A percentile compares a stretch with the other conserved stretches of the same genome.
phyloP scores from a whole-genome alignment of 2,797 vertebrate species.

The Myioborus miniatus region DNA sequence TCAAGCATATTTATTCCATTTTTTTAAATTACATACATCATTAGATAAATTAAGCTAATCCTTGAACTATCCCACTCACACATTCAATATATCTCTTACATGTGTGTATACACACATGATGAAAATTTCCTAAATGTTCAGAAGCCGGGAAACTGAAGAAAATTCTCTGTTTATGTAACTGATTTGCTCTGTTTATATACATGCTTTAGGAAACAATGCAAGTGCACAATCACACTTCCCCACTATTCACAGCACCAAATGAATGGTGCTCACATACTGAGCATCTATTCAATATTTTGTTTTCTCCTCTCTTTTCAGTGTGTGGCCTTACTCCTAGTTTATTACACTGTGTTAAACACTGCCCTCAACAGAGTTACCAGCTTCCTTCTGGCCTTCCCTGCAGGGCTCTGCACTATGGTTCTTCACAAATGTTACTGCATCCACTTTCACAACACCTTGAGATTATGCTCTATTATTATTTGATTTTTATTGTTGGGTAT shows the following conservation, averaged over 20 bases:
- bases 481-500: not conserved
- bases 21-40: not conserved
- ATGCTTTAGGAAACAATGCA: not conserved
- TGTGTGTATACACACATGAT: not conserved
- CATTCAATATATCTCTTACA: not conserved
- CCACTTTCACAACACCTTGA: not conserved
- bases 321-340: constrained; percentile 39
- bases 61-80: not conserved
- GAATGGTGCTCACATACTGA: constrained; percentile 1
- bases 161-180: not conserved
- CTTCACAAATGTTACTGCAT: not conserved
- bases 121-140: not conserved
- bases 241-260: constrained; percentile 3
- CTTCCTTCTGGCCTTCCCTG: not conserved
- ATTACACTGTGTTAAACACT: not conserved
- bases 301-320: constrained; percentile 21
- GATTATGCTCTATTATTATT: not conserved
- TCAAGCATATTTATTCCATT: not conserved
- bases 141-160: not conserved
- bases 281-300: constrained; percentile 51
- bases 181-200: not conserved
- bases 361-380: not conserved
- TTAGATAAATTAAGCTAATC: not conserved
- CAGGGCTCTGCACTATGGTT: not conserved
- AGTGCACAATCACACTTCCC: not conserved